These are phyloP conservation scores for Gambusia holbrooki DNA, from an alignment of 2,113 vertebrate species.

Conservation along the genomic window DNA sequence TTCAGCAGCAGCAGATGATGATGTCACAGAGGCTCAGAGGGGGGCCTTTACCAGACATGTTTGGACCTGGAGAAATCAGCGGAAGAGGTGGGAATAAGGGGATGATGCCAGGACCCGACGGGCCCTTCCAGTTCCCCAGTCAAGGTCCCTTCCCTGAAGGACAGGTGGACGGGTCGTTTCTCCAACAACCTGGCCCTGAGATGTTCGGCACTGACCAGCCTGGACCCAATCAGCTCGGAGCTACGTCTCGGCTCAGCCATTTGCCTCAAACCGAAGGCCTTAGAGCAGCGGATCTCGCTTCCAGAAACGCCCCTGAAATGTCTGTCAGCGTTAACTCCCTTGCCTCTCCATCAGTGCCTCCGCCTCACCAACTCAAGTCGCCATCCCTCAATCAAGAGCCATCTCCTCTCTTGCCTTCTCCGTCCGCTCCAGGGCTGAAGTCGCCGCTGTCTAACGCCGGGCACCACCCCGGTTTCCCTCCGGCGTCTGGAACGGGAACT, in stretches of 20 bases:
- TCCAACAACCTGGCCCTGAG: constrained; percentile 85
- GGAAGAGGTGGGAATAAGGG: constrained; percentile 83
- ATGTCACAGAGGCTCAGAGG: constrained; percentile 90
- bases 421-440: constrained; percentile 90
- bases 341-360: constrained; percentile 87
- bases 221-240: constrained; percentile 80
- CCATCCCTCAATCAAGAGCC: constrained; percentile 90
- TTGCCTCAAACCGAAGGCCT: constrained; percentile 83
- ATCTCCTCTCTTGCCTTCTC: constrained; percentile 89
- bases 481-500: constrained; percentile 83
- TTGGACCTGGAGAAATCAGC: constrained; percentile 85
- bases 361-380: constrained; percentile 87
- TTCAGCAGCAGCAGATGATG: constrained; percentile 88
- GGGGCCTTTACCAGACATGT: constrained; percentile 80
- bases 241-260: constrained; percentile 89
- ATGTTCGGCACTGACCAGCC: constrained; percentile 88
- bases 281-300: constrained; percentile 78
- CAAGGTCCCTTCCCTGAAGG: constrained; percentile 86
- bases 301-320: constrained; percentile 89
- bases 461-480: constrained; percentile 78
- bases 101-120: constrained; percentile 82
- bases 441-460: constrained; percentile 88
- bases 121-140: constrained; percentile 81
- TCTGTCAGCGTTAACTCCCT: constrained; percentile 88
- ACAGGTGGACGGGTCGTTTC: constrained; percentile 82